Base-by-base conservation (phyloP, 2,888 invertebrate species). In the Megastigmus dorsalis region DNA sequence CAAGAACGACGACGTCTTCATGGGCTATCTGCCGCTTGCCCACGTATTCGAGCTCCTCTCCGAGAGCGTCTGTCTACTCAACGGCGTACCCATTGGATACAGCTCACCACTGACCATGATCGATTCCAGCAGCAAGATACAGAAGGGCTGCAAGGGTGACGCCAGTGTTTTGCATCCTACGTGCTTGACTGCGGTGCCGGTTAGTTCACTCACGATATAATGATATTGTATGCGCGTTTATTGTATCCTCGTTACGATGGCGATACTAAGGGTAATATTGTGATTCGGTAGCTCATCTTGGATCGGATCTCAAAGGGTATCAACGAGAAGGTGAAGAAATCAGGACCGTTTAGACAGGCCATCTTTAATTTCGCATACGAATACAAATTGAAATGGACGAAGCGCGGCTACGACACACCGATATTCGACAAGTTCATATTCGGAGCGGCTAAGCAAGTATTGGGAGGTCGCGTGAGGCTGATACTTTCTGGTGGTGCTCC, bases 271-370 rank as follows among this genome's bases (percentile, higher is more conserved):
- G n/a, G n/a, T n/a, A n/a, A 30, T 54, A 15, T 41, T 68, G 1
- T 63, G 5, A 69, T 66, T 36, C 85, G 85, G 2, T 89, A 97
- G 96, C 90, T 98, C 65, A 98, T 99, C 82, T 93, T 99, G 90
- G 99, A 99, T 89, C 93, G 99, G 83, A 96, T 99, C 85, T 97
- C 97, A 85, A 99, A 99, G 89, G 97, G 95, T 80, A 97, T 99
- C 76, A 96, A 96, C 85, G 98, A 98, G 84, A 97, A 97, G 88
- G 95, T 99, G 65, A 92, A 93, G 62, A 94, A 94, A 81, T 94
- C 95, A 69, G 94, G 96, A 9, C 90, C 91, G 52, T 90, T 97
- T 75, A 93, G 93, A 71, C 93, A 93, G 86, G 94, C 95, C 0
- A 89, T 99, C 79, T 99, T 99, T 90, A 93, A 95, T 87, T 98